Evolutionary conservation across 2,113 vertebrate genomes (phyloP).

Genomic region (Andinoacara biseriatus): DNA sequence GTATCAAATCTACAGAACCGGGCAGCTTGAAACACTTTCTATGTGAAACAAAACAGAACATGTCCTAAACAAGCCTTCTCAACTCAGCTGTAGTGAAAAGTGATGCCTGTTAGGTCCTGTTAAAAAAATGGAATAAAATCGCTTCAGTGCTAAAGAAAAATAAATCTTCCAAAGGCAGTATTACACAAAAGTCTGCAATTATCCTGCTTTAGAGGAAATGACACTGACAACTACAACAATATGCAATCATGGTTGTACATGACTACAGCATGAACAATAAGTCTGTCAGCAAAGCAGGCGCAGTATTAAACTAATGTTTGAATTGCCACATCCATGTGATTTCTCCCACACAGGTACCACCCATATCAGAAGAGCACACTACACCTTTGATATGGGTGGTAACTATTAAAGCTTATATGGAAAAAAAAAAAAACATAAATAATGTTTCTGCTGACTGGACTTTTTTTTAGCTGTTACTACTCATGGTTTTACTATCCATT

Average conservation of each 20-base stretch:
- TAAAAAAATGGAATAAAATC: neutral
- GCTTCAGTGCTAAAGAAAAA: neutral
- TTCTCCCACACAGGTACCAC: neutral
- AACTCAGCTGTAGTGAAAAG: neutral
- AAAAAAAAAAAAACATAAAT: neutral
- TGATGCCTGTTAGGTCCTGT: neutral
- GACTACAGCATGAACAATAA: neutral
- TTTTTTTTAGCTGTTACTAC: neutral
- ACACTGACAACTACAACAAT: neutral
- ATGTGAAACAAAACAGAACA: slow-evolving; percentile 2
- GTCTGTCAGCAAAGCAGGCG: slow-evolving; percentile 1
- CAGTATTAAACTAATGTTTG: neutral
- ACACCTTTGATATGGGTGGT: neutral
- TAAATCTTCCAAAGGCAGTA: neutral
- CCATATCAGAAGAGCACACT: neutral
- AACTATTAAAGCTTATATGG: slow-evolving; percentile 9
- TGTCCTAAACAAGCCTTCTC: neutral
- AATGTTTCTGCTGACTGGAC: neutral
- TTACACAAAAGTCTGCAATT: neutral
- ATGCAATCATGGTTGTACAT: neutral
- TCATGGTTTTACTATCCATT: neutral
- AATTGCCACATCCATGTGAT: neutral
- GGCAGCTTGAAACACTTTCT: neutral
- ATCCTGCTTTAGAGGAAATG: neutral
- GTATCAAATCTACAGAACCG: neutral